These are phyloP conservation scores for Drosophila kurseongensis DNA, from an alignment of 1,140 invertebrate species.

Conservation along the genomic window DNA sequence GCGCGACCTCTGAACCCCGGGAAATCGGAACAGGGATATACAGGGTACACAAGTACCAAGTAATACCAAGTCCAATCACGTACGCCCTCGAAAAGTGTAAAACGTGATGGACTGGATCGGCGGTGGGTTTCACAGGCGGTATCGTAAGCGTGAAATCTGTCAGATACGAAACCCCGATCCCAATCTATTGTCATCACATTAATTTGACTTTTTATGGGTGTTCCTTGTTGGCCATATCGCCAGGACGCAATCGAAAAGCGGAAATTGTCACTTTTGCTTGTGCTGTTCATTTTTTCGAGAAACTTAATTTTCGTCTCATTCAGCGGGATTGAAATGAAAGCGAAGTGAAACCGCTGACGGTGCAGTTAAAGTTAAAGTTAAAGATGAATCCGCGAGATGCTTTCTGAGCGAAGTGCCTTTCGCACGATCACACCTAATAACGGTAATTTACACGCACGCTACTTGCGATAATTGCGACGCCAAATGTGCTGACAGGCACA, in stretches of 20 bases:
- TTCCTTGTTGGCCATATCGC: conserved; percentile 26
- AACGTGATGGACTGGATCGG: conserved; percentile 41
- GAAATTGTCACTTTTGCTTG: conserved; percentile 61
- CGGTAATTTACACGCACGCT: conserved; percentile 83
- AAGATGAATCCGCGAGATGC: conserved; percentile 21
- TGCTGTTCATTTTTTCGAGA: not conserved
- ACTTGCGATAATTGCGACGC: conserved; percentile 65
- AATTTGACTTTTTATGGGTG: conserved; percentile 83
- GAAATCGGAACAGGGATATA: not conserved
- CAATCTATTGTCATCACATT: conserved; percentile 65
- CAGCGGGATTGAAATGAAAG: conserved; percentile 38
- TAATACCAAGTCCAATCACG: conserved; percentile 23
- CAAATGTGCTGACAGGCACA: conserved; percentile 56
- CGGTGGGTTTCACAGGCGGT: conserved; percentile 17
- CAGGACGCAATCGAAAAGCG: conserved; percentile 23
- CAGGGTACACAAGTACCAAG: no score
- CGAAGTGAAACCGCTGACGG: conserved; percentile 55
- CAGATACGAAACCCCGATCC: conserved; percentile 15
- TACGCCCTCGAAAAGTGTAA: conserved; percentile 34
- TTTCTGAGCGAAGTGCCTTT: conserved; percentile 35
- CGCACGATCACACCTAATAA: conserved; percentile 84
- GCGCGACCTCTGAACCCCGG: conserved; percentile 11
- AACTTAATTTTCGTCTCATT: conserved; percentile 8
- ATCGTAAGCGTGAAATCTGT: conserved; percentile 77
- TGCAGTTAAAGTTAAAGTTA: not conserved